Conservation (phyloP, 2,888 invertebrate species). For the Halocaridina rubra region DNA sequence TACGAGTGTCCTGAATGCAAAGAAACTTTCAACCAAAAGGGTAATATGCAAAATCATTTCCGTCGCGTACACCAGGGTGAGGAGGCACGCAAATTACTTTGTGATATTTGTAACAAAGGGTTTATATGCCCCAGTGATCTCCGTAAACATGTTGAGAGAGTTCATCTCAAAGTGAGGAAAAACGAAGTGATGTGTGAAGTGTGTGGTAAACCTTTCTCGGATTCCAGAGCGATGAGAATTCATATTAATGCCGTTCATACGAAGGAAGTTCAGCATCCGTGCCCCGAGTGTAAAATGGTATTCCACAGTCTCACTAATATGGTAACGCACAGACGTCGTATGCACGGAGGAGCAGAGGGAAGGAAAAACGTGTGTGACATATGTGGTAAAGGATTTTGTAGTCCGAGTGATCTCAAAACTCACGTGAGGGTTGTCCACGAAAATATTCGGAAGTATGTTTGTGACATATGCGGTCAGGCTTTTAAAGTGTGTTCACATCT, state of each 20-base stretch:
- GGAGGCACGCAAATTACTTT: slow-evolving; percentile 41
- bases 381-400: slow-evolving; percentile 55
- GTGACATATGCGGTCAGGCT: slow-evolving; percentile 54
- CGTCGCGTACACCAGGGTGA: slow-evolving; percentile 52
- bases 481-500: slow-evolving; percentile 55
- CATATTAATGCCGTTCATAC: slow-evolving; percentile 56
- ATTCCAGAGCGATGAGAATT: slow-evolving; percentile 54
- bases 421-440: slow-evolving; percentile 54
- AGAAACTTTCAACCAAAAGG: slow-evolving; percentile 54
- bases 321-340: slow-evolving; percentile 54
- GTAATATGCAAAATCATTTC: slow-evolving; percentile 57
- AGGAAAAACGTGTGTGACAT: slow-evolving; percentile 44
- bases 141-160: slow-evolving; percentile 52
- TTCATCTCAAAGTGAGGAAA: slow-evolving; percentile 51
- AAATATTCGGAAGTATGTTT: slow-evolving; percentile 50
- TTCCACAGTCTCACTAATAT: slow-evolving; percentile 56
- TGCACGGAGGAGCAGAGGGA: slow-evolving; percentile 52
- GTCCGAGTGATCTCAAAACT: slow-evolving; percentile 49
- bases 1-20: slow-evolving; percentile 49
- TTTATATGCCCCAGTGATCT: slow-evolving; percentile 57
- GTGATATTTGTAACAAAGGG: slow-evolving; percentile 50
- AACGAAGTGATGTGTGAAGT: slow-evolving; percentile 57
- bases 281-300: slow-evolving; percentile 58
- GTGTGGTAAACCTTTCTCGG: slow-evolving; percentile 53
- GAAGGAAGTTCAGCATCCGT: slow-evolving; percentile 52